Base-by-base conservation (phyloP, 1,140 invertebrate genomes). In the Aphaenogaster ashmeadi region DNA sequence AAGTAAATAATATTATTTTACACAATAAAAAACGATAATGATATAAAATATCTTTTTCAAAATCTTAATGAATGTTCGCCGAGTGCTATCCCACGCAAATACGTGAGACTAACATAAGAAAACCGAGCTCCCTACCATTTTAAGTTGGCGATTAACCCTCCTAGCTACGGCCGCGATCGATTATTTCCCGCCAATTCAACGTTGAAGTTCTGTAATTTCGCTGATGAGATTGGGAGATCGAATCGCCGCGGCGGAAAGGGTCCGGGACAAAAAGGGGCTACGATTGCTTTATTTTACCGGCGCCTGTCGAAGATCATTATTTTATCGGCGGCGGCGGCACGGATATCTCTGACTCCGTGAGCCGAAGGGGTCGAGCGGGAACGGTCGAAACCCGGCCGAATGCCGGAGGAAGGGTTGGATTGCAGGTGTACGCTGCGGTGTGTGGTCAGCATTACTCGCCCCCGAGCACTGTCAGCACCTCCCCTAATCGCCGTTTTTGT, bases 401-500 rank as follows among this genome's bases (percentile, higher is more conserved):
- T 62, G n/a, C 41, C 66, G 41, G 44, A 74, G 80, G 41, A 62
- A 60, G 80, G 69, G 69, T 60, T 62, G 80, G 80, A 79, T 83
- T 90, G 90, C 90, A 87, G 90, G 89, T 91, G 89, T 89, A 91
- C 78, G 67, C 78, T 88, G 89, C 88, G 86, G 86, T 86, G 87
- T 91, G 90, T 85, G 90, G 91, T 92, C 91, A 92, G 91, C 91
- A 91, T 89, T 90, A 91, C 85, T 86, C 84, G 77, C 74, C 36
- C 80, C 80, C 87, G 62, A 92, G 91, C 91, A 69, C 87, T 92
- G 91, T 92, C 91, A 92, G 91, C 91, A 92, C 91, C 91, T 91
- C 87, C 90, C 88, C 89, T 92, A 92, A 92, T 92, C 91, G 91
- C 87, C 91, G 87, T 92, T 92, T 92, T 92, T 92, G 89, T 92